phyloP scores from a whole-genome alignment of 2,888 invertebrate genomes.

The Callyntrura sp. region DNA sequence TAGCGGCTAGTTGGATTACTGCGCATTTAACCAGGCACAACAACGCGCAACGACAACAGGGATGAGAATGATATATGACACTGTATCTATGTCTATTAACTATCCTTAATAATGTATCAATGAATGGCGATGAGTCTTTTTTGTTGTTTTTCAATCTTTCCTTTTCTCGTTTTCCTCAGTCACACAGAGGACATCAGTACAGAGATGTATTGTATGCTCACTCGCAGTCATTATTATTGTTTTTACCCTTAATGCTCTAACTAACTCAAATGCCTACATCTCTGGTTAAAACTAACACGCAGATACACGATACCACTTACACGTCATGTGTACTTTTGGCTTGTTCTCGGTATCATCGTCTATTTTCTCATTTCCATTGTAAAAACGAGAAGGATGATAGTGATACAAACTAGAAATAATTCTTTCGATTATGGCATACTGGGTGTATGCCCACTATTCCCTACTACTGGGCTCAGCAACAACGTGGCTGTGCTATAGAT shows the following conservation, averaged over 20 bases:
- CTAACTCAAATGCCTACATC: no score
- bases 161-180: neutral
- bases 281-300: neutral
- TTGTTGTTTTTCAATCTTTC: neutral
- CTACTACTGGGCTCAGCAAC: neutral
- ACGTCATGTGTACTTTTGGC: constrained; percentile 1
- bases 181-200: neutral
- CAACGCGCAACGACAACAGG: neutral
- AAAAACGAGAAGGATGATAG: neutral
- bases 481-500: neutral
- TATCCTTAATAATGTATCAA: neutral
- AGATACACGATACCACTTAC: neutral
- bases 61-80: neutral
- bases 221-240: neutral
- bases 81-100: neutral
- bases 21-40: no score
- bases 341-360: constrained; percentile 15
- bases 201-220: neutral
- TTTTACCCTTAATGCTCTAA: no score
- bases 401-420: no score
- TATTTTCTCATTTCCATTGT: constrained; percentile 29
- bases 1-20: neutral
- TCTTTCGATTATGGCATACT: no score
- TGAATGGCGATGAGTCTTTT: constrained; percentile 25
- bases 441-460: neutral